Evolutionary conservation across 2,113 vertebrate genomes (phyloP), one percentile per base, ranked within the genome.

Genomic region (Ramphastos sulfuratus): DNA sequence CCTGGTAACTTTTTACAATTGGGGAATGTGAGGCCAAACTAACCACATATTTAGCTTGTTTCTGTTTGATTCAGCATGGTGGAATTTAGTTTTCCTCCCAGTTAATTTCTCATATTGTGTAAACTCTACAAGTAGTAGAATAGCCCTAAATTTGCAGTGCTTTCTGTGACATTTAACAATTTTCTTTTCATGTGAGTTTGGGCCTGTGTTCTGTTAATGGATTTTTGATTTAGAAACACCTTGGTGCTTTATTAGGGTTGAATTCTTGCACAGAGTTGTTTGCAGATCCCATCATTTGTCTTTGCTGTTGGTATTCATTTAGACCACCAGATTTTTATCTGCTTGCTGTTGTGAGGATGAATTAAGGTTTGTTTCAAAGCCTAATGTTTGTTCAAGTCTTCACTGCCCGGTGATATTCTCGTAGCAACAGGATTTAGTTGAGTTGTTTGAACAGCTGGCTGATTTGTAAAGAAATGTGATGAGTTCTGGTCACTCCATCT

Each of bases 361-460:
- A 91, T 93, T 94, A 91, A 91, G 72, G 85, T 92, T 94, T 95
- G 82, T 94, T 96, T 95, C 1, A 25, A 93, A 90, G 81, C 46
- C 31, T 3, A 46, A 8, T 67, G 82, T 95, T 96, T 93, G 73
- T 74, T 92, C 87, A 78, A 84, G 79, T 79, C 90, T 96, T 92
- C 19, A 7, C 63, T 95, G 91, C 73, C 65, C 91, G 50, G 39
- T 88, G 61, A 87, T 65, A 1, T 86, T 95, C 85, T 94, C 95
- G 39, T 95, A 95, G 96, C 94, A 95, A 94, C 95, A 76, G 76
- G 76, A 85, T 95, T 96, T 95, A 84, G 82, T 83, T 81, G 33
- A 69, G 79, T 24, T 96, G 61, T 96, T 95, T 96, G 93, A 91
- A 83, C 96, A 96, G 96, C 95, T 96, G 95, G 79, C 66, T 82